Conservation (phyloP, 2,113 vertebrate genomes). For the Seriola dumerili region DNA sequence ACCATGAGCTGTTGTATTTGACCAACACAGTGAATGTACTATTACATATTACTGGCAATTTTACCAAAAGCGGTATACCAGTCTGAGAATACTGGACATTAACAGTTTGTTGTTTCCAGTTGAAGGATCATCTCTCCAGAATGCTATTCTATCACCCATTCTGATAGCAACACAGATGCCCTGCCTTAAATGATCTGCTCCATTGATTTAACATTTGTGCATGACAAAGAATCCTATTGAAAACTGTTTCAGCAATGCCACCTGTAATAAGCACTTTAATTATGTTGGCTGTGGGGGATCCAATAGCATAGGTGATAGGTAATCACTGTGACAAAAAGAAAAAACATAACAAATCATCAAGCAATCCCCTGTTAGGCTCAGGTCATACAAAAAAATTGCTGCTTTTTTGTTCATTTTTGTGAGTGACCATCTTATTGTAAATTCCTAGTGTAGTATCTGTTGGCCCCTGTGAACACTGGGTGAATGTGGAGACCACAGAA, state of each 20-base stretch:
- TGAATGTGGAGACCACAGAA: conserved; percentile 76
- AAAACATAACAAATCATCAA: conserved; percentile 1
- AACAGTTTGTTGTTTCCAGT: too few relatives aligned
- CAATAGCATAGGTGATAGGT: not conserved
- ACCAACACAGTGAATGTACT: not conserved
- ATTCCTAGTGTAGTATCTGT: conserved; percentile 52
- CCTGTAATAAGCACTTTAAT: not conserved
- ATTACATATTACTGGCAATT: too few relatives aligned
- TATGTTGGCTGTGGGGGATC: not conserved
- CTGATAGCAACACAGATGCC: not conserved
- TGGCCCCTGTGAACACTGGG: conserved; percentile 59
- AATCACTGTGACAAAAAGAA: not conserved
- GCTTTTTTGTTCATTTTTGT: conserved; percentile 36
- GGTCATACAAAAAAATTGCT: not conserved
- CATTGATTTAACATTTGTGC: not conserved
- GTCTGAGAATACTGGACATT: too few relatives aligned
- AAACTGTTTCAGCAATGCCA: not conserved
- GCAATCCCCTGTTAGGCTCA: not conserved
- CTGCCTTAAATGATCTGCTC: not conserved
- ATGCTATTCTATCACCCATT: not conserved
- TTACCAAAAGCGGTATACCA: too few relatives aligned
- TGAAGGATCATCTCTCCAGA: too few relatives aligned
- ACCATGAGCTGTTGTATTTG: too few relatives aligned
- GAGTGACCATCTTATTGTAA: conserved; percentile 48
- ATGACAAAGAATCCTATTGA: not conserved